These are phyloP conservation scores for Colius striatus DNA, from an alignment of 2,113 vertebrate genomes.

Conservation along the genomic window DNA sequence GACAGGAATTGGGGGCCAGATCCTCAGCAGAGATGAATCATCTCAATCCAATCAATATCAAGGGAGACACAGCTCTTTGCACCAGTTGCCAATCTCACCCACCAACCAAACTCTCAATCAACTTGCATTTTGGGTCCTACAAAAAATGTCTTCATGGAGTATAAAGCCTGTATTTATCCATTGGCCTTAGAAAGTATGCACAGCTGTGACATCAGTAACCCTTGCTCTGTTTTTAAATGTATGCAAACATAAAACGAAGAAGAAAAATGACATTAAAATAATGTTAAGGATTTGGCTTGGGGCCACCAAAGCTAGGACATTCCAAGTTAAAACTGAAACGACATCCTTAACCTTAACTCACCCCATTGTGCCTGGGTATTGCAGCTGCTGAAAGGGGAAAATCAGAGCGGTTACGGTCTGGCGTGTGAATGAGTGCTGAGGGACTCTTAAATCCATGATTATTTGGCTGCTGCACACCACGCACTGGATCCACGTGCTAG, in stretches of 20 bases:
- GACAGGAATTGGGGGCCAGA: background rate
- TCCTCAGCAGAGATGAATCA: background rate
- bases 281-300: conserved; percentile 67
- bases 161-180: conserved; percentile 69
- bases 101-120: conserved; percentile 32
- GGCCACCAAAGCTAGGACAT: conserved; percentile 63
- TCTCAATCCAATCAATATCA: background rate
- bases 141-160: conserved; percentile 42
- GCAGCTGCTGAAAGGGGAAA: conserved; percentile 74
- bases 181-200: conserved; percentile 62
- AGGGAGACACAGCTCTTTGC: background rate
- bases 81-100: conserved; percentile 9
- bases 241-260: conserved; percentile 68
- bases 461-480: conserved; percentile 71
- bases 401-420: conserved; percentile 70
- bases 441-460: conserved; percentile 74
- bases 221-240: conserved; percentile 66
- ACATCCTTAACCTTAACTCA: conserved; percentile 75
- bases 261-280: conserved; percentile 71
- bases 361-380: conserved; percentile 72
- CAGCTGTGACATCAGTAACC: conserved; percentile 73
- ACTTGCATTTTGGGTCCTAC: conserved; percentile 17
- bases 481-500: conserved; percentile 65
- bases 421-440: conserved; percentile 71
- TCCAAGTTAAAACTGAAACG: conserved; percentile 68